phyloP scores from a whole-genome alignment of 2,888 invertebrate species.

The Dryocosmus kuriphilus region DNA sequence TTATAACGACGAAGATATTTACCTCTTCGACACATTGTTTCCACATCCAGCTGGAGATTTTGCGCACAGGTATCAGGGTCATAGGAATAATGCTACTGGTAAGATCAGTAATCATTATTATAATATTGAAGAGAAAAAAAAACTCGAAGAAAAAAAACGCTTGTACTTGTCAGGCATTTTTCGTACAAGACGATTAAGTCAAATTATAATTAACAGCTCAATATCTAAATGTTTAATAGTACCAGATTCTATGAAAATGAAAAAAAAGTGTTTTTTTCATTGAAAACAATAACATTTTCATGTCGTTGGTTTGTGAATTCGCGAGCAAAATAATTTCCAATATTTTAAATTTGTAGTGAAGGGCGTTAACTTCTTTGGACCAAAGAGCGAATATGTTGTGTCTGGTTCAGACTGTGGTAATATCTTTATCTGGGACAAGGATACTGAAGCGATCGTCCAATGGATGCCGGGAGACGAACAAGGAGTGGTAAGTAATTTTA shows the following conservation, averaged over 20 bases:
- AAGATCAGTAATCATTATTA: slow-evolving; percentile 36
- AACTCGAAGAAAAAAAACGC: no score
- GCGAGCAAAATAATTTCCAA: no score
- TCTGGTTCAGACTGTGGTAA: slow-evolving; percentile 97
- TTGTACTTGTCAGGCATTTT: no score
- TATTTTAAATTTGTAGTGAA: slow-evolving; percentile 81
- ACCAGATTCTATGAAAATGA: no score
- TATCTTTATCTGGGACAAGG: slow-evolving; percentile 93
- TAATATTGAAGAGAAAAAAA: no score
- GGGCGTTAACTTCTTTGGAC: slow-evolving; percentile 96
- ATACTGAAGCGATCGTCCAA: slow-evolving; percentile 92
- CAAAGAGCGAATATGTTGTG: slow-evolving; percentile 92
- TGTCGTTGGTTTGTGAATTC: no score
- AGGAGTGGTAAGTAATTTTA: slow-evolving; percentile 84
- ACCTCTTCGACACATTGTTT: slow-evolving; percentile 86
- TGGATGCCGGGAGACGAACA: slow-evolving; percentile 89
- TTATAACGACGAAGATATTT: slow-evolving; percentile 95
- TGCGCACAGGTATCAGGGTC: slow-evolving; percentile 82
- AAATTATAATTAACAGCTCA: no score
- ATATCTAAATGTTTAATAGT: no score
- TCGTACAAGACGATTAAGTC: no score
- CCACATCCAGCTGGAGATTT: slow-evolving; percentile 77
- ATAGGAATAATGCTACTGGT: slow-evolving; percentile 77
- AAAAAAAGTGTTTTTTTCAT: no score
- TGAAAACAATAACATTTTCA: no score